Evolutionary conservation across 2,113 vertebrate species (phyloP).

Genomic region (Numida meleagris): DNA sequence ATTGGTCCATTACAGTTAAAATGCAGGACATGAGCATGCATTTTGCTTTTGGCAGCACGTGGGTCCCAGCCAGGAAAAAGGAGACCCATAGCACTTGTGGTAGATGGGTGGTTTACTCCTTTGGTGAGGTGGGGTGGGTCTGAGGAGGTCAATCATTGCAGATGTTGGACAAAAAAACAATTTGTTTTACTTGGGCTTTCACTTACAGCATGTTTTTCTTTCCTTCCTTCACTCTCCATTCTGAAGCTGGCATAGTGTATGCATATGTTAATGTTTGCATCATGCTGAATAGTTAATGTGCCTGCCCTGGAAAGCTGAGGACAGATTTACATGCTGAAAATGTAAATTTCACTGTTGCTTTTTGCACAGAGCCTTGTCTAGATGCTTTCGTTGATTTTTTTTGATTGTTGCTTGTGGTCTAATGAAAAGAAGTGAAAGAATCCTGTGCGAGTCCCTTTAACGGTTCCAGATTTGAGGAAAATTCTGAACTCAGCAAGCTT

Average conservation of each 20-base stretch:
- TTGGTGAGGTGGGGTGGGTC: rapidly evolving
- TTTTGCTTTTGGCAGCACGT: not conserved
- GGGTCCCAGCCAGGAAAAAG: not conserved
- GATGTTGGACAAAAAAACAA: not conserved
- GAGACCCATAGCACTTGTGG: not conserved
- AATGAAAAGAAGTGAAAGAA: conserved; percentile 18
- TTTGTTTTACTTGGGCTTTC: not conserved
- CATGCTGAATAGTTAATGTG: not conserved
- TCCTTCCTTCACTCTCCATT: not conserved
- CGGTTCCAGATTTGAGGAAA: conserved; percentile 32
- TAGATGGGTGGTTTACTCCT: not conserved
- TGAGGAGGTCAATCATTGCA: not conserved
- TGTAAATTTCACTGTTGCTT: conserved; percentile 25
- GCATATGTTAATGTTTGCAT: not conserved
- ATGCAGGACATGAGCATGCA: rapidly evolving
- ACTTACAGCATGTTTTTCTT: not conserved
- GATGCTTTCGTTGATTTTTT: conserved; percentile 27
- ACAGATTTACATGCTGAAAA: conserved; percentile 1
- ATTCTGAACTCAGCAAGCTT: conserved; percentile 38
- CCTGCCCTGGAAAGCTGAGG: not conserved
- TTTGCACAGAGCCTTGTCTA: not conserved
- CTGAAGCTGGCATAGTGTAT: not conserved
- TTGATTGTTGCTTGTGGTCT: conserved; percentile 42
- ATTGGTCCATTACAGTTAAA: not conserved
- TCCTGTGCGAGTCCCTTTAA: not conserved